phyloP scores from a whole-genome alignment of 2,888 invertebrate genomes.

The Apodemia duryi region DNA sequence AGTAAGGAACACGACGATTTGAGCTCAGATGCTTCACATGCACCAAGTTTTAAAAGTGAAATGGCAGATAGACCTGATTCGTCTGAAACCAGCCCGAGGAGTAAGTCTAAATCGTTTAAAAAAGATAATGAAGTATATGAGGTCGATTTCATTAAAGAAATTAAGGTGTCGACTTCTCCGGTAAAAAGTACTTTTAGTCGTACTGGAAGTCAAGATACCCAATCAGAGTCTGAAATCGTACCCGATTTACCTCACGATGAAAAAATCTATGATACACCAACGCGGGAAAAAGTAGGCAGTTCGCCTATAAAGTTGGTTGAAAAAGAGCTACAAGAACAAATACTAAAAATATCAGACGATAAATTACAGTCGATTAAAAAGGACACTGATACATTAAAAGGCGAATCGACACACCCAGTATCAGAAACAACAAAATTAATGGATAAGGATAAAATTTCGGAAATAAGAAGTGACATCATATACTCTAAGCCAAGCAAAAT shows the following conservation, averaged over 20 bases:
- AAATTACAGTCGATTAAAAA: conserved; percentile 57
- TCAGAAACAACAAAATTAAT: background rate
- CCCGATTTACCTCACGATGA: conserved; percentile 73
- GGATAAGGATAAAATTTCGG: background rate
- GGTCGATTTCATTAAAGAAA: conserved; percentile 75
- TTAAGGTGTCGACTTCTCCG: conserved; percentile 73
- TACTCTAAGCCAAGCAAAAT: conserved; percentile 49
- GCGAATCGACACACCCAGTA: background rate
- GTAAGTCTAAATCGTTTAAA: conserved; percentile 71
- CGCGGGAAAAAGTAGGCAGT: conserved; percentile 54
- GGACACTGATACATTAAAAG: conserved; percentile 25
- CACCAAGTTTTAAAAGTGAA: conserved; percentile 68
- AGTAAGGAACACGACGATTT: conserved; percentile 72
- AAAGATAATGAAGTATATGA: conserved; percentile 72
- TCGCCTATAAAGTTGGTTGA: conserved; percentile 69
- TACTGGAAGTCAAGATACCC: conserved; percentile 77
- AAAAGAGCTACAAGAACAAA: conserved; percentile 66
- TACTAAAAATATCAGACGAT: conserved; percentile 68
- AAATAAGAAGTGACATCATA: conserved; percentile 14
- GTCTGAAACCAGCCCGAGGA: conserved; percentile 65
- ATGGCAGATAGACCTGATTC: conserved; percentile 59
- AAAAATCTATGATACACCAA: conserved; percentile 58
- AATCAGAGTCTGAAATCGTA: conserved; percentile 76
- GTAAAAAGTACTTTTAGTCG: conserved; percentile 72
- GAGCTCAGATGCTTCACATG: conserved; percentile 70